These are phyloP conservation scores for Pygoscelis adeliae DNA, from an alignment of 2,113 vertebrate species.

Conservation along the genomic window DNA sequence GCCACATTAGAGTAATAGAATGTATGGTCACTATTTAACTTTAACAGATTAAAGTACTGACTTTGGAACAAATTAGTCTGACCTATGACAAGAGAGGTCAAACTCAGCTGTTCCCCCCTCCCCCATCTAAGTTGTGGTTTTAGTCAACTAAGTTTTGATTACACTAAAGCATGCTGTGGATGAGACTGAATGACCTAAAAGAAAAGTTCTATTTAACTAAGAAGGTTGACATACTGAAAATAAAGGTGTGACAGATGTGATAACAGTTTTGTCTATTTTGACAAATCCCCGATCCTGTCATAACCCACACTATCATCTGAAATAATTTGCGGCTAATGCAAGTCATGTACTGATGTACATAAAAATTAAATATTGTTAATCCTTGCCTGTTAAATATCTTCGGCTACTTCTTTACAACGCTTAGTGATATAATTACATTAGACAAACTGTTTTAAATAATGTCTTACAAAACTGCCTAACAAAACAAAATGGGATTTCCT, in stretches of 20 bases:
- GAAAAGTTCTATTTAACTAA: not conserved
- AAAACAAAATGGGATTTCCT: constrained; percentile 56
- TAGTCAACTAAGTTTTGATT: not conserved
- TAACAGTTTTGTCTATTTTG: not conserved
- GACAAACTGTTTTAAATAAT: constrained; percentile 58
- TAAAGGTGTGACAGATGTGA: not conserved
- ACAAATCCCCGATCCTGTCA: not conserved
- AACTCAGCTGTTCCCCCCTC: not conserved
- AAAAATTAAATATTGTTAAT: constrained; percentile 38
- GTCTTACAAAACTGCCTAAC: constrained; percentile 49
- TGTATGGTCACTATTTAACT: not conserved
- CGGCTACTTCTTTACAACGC: not conserved
- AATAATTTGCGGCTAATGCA: not conserved
- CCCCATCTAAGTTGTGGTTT: not conserved
- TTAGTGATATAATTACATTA: constrained; percentile 60
- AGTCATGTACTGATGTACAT: not conserved
- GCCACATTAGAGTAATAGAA: not conserved
- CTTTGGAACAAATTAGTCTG: not conserved
- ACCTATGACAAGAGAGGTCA: no score
- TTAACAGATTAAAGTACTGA: not conserved
- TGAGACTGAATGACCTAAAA: not conserved
- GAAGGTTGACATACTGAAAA: not conserved
- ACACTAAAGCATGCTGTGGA: not conserved
- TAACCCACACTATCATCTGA: not conserved
- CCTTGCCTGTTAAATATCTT: not conserved